Percentiles rank a stretch among this genome's conserved stretches.
phyloP scores from a whole-genome alignment of 2,113 vertebrate genomes.

The Grammomys surdaster region DNA sequence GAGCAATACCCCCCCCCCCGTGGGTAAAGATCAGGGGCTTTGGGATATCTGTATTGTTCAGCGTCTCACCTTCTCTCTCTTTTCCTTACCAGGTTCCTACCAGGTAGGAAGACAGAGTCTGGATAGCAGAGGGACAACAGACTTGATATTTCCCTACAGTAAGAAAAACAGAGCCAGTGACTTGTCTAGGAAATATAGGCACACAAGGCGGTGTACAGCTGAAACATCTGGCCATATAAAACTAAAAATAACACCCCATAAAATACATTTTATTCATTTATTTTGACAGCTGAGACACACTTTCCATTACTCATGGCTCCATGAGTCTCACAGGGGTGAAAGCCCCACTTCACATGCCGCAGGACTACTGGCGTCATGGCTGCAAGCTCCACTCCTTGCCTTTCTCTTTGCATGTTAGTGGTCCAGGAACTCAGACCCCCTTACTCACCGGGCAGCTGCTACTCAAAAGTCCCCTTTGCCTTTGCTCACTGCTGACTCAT shows the following conservation, averaged over 20 bases:
- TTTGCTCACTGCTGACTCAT: background rate
- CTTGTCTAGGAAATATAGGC: background rate
- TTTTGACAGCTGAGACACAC: slow-evolving; percentile 70
- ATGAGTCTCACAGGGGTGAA: background rate
- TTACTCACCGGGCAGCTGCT: rapidly evolving
- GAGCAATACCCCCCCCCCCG: rapidly evolving
- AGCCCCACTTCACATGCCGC: rapidly evolving
- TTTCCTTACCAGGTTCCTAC: background rate
- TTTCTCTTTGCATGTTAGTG: rapidly evolving
- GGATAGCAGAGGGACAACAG: background rate
- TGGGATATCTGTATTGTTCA: background rate
- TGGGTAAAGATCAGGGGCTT: too few relatives aligned
- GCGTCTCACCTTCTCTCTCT: background rate
- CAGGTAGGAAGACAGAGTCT: background rate
- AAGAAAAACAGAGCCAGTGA: background rate
- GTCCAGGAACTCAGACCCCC: background rate
- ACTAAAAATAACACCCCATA: slow-evolving; percentile 76
- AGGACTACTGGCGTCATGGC: background rate
- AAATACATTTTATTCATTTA: slow-evolving; percentile 63
- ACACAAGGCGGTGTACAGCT: background rate
- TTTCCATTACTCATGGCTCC: slow-evolving; percentile 67
- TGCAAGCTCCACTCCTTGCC: rapidly evolving
- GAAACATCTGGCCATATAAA: slow-evolving; percentile 74
- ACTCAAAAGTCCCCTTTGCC: background rate
- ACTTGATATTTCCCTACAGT: background rate